Base-by-base conservation (phyloP, 2,888 invertebrate genomes). In the Octonoba sinensis region DNA sequence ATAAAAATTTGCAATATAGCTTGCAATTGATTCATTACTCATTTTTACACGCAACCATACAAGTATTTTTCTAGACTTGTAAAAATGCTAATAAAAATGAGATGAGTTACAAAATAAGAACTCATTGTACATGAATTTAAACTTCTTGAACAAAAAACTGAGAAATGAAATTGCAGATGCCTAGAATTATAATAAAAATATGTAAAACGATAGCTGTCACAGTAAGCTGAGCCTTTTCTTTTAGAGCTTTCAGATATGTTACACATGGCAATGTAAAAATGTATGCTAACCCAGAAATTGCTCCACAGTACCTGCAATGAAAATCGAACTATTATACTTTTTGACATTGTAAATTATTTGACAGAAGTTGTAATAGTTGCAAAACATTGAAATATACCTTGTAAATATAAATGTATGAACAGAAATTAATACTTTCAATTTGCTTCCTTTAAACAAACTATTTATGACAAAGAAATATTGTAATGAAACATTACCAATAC, bases 271-370 rank as follows among this genome's bases (percentile, higher is more conserved):
- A 89, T 0, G 95, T 92, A 89, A 96, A 96, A 13, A 96, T 92
- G 88, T 96, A 96, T 0, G 95, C 92, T 70, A 96, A 89, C 0
- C 96, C 96, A 87, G 95, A 95, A 22, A 96, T 89, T 0, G 96
- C 95, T 60, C 96, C 96, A 0, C 95, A 95, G 88, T 95, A 96
- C 86, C 96, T 94, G 88, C 85, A 64, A 73, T n/a, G 49, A 49
- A 6, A 60, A 60, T n/a, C 2, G 22, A 13, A 36, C 15, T 18
- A 13, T 60, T 20, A 3, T 18, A 54, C n/a, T 18, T n/a, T n/a
- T 8, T 16, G 6, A 16, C 4, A 16, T 6, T 54, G 18, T n/a
- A 54, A 54, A 54, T 6, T 6, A 54, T 54, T 54, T 16, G 16
- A n/a, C n/a, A 12, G 16, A 54, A 8, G 15, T 54, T 54, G 15